Conservation (phyloP, 2,113 vertebrate species). For the Brachyistius frenatus region DNA sequence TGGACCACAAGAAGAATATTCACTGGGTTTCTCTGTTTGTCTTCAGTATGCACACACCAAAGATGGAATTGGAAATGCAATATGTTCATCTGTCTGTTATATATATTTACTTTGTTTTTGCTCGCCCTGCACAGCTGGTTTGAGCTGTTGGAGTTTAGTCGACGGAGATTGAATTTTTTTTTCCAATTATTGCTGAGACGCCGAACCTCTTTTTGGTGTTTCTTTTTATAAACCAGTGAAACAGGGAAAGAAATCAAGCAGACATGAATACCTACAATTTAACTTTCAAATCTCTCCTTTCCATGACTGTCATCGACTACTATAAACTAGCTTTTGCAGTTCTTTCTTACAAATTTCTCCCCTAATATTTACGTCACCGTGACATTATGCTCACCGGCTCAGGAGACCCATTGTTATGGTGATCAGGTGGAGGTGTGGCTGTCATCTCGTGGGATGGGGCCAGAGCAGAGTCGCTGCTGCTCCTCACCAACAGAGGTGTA, state of each 20-base stretch:
- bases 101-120: conserved; percentile 6
- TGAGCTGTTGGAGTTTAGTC: not conserved
- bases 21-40: not conserved
- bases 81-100: not conserved
- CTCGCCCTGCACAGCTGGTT: not conserved
- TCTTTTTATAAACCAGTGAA: no score
- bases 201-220: no score
- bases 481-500: conserved; percentile 76
- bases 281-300: no score
- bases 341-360: no score
- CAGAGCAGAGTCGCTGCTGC: conserved; percentile 76
- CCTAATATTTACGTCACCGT: no score
- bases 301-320: no score
- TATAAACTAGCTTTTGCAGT: no score
- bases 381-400: conserved; percentile 57
- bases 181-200: not conserved
- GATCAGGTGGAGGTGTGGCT: conserved; percentile 18
- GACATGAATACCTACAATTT: no score
- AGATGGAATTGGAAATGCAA: not conserved
- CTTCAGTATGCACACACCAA: conserved; percentile 5
- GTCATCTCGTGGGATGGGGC: conserved; percentile 8
- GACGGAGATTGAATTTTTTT: not conserved
- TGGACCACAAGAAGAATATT: conserved; percentile 31
- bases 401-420: conserved; percentile 3
- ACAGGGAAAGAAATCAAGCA: no score